Conservation (phyloP, 2,797 vertebrate genomes). For the Anisognathus igniventris region DNA sequence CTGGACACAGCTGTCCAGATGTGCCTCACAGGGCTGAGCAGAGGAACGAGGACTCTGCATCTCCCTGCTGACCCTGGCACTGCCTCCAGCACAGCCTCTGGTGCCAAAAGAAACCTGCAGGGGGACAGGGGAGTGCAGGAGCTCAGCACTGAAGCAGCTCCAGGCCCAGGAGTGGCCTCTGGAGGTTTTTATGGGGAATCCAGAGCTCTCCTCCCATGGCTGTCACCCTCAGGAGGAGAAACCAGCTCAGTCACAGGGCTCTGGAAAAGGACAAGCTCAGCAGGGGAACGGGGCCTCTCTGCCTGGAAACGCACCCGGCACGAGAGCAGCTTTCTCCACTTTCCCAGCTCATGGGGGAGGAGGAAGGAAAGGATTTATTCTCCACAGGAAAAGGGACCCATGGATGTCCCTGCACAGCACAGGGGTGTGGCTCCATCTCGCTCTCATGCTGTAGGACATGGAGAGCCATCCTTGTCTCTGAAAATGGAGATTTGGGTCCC, state of each 20-base stretch:
- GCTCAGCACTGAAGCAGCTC: background rate
- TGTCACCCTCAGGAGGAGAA: background rate
- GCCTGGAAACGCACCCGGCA: background rate
- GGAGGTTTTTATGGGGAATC: background rate
- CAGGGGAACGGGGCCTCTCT: background rate
- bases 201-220: background rate
- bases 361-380: background rate
- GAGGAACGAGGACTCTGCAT: background rate
- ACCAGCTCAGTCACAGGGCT: background rate
- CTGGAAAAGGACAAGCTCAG: background rate
- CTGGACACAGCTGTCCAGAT: background rate
- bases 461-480: background rate
- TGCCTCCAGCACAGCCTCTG: background rate
- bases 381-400: background rate
- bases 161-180: background rate
- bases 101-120: background rate
- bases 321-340: background rate
- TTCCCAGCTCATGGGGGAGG: background rate
- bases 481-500: background rate
- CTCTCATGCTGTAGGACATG: accelerated
- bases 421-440: background rate
- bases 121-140: background rate
- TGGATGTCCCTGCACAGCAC: background rate
- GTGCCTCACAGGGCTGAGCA: background rate
- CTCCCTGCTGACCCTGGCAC: background rate